Evolutionary conservation across 2,113 vertebrate genomes (phyloP).

Genomic region (Melanostigma gelatinosum): DNA sequence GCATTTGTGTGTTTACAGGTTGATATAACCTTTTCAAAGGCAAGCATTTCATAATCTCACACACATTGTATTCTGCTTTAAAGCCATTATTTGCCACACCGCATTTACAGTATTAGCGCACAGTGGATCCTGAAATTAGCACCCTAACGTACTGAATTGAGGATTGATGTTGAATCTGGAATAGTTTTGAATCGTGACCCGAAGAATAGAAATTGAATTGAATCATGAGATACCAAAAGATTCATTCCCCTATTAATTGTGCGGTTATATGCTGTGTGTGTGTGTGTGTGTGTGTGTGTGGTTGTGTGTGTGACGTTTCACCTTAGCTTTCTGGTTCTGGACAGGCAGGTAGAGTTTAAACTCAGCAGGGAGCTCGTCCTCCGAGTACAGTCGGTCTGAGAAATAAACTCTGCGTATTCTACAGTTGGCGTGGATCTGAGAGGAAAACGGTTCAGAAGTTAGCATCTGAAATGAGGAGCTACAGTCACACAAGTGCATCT

Average conservation of each 20-base stretch:
- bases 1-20: background rate
- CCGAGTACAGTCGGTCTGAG: slow-evolving; percentile 96
- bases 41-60: background rate
- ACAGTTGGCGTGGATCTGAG: slow-evolving; percentile 96
- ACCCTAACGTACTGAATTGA: background rate
- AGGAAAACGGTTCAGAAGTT: background rate
- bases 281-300: background rate
- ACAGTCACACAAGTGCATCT: background rate
- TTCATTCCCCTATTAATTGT: background rate
- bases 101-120: background rate
- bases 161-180: background rate
- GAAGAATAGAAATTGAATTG: background rate
- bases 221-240: background rate
- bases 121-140: background rate
- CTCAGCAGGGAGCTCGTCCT: slow-evolving; percentile 96
- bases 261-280: background rate
- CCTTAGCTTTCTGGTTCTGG: slow-evolving; percentile 94
- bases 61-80: background rate
- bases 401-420: slow-evolving; percentile 97
- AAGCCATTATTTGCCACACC: background rate
- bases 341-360: slow-evolving; percentile 97
- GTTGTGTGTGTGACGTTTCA: slow-evolving; percentile 70
- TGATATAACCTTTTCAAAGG: background rate
- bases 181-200: background rate
- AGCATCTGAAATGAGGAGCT: background rate